Evolutionary conservation across 2,113 vertebrate species (phyloP).

Genomic region (Phrynocephalus versicolor): DNA sequence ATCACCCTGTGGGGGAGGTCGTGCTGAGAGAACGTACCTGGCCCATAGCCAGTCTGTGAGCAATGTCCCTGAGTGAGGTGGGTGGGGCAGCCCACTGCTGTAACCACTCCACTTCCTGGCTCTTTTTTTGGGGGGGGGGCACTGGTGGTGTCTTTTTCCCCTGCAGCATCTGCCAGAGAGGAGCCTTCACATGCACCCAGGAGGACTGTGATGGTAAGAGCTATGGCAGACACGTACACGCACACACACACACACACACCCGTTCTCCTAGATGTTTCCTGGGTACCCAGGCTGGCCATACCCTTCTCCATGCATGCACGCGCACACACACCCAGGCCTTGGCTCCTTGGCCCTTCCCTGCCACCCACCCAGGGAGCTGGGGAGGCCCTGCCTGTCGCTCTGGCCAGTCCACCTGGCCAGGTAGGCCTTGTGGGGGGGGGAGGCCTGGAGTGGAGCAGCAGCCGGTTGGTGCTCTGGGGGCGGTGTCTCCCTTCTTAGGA

Average conservation of each 20-base stretch:
- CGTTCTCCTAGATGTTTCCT: too few relatives aligned
- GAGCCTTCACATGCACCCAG: conserved; percentile 79
- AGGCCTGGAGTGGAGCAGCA: too few relatives aligned
- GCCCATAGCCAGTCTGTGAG: too few relatives aligned
- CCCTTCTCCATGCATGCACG: too few relatives aligned
- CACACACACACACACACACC: too few relatives aligned
- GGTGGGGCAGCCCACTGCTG: too few relatives aligned
- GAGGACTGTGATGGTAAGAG: conserved; percentile 80
- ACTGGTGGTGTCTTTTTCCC: neutral
- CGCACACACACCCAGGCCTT: too few relatives aligned
- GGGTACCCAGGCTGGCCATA: too few relatives aligned
- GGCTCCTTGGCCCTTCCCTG: too few relatives aligned
- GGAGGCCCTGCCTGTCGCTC: too few relatives aligned
- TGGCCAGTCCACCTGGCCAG: neutral
- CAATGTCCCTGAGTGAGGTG: neutral
- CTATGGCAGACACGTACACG: too few relatives aligned
- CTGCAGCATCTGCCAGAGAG: conserved; percentile 75
- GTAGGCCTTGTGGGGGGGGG: neutral
- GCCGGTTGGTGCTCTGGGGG: neutral
- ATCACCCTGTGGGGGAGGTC: neutral
- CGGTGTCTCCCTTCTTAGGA: neutral
- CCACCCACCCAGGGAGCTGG: too few relatives aligned
- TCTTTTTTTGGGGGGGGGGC: neutral
- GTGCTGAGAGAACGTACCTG: neutral
- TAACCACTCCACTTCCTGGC: neutral